phyloP scores from a whole-genome alignment of 2,113 vertebrate genomes.

The Protomyctophum bolini region DNA sequence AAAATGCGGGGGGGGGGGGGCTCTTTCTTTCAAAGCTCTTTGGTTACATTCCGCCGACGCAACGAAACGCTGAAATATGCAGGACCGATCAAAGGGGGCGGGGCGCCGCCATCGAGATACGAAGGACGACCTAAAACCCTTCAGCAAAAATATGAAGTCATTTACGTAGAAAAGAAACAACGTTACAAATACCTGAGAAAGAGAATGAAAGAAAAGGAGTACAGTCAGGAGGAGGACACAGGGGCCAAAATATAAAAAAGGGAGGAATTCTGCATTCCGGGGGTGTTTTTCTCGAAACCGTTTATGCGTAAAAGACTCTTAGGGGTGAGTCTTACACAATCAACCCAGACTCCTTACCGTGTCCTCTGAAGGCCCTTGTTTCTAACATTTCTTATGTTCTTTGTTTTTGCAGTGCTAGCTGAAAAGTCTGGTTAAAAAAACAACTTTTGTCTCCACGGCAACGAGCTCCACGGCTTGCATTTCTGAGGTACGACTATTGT shows the following conservation, averaged over 20 bases:
- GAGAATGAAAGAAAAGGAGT: slow-evolving; percentile 15
- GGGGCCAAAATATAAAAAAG: slow-evolving; percentile 27
- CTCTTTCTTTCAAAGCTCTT: slow-evolving; percentile 40
- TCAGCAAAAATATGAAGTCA: not conserved
- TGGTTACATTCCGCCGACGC: slow-evolving; percentile 46
- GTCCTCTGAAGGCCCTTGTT: slow-evolving; percentile 19
- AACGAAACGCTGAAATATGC: slow-evolving; percentile 21
- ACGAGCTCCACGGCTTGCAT: slow-evolving; percentile 27
- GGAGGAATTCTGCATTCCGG: slow-evolving; percentile 44
- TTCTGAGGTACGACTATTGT: too few relatives aligned
- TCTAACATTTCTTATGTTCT: slow-evolving; percentile 28
- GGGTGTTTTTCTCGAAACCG: slow-evolving; percentile 27
- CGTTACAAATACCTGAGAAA: slow-evolving; percentile 66
- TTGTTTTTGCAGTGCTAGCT: slow-evolving; percentile 52
- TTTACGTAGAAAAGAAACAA: slow-evolving; percentile 23
- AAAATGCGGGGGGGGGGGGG: not conserved
- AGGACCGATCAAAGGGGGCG: not conserved
- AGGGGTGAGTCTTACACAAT: slow-evolving; percentile 10
- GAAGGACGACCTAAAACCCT: not conserved
- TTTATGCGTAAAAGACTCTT: slow-evolving; percentile 24
- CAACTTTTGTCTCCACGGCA: slow-evolving; percentile 57
- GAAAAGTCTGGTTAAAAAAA: slow-evolving; percentile 64
- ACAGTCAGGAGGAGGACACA: slow-evolving; percentile 34
- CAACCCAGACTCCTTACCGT: not conserved
- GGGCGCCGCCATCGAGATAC: slow-evolving; percentile 14